Percentiles rank a stretch among this genome's conserved stretches.
Conservation (phyloP, 2,113 vertebrate genomes). For the Aegypius monachus region DNA sequence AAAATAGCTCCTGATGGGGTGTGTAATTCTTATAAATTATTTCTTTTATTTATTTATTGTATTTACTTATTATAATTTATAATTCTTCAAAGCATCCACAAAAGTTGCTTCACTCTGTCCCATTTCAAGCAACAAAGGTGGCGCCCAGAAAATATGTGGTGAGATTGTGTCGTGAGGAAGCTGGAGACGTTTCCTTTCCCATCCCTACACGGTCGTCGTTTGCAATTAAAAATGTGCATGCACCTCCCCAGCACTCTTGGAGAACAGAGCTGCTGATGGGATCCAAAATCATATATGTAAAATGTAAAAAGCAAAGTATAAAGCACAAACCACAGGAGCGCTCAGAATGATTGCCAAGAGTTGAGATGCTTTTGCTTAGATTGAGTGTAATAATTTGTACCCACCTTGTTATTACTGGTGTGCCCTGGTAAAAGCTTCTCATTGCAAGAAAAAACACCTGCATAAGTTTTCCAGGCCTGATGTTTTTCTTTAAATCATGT, state of each 20-base stretch:
- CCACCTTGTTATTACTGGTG: not conserved
- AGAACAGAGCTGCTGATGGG: not conserved
- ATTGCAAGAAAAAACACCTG: not conserved
- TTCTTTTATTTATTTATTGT: not conserved
- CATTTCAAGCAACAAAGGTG: not conserved
- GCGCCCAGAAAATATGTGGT: accelerated
- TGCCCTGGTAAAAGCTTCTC: not conserved
- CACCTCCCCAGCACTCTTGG: not conserved
- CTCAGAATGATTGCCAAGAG: not conserved
- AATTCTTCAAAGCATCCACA: not conserved
- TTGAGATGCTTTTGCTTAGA: not conserved
- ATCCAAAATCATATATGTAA: not conserved
- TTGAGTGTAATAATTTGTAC: not conserved
- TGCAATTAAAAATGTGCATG: not conserved
- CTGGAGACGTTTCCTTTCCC: not conserved
- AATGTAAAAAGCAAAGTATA: not conserved
- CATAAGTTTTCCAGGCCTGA: not conserved
- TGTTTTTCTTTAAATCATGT: not conserved
- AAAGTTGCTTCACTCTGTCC: not conserved
- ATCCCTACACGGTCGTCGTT: accelerated
- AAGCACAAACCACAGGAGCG: not conserved
- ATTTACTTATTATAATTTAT: not conserved
- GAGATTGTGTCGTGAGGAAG: not conserved
- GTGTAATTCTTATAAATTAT: not conserved
- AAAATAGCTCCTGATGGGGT: not conserved